These are phyloP conservation scores for Gymnoscopelus braueri DNA, from an alignment of 2,797 vertebrate species.

Conservation along the genomic window DNA sequence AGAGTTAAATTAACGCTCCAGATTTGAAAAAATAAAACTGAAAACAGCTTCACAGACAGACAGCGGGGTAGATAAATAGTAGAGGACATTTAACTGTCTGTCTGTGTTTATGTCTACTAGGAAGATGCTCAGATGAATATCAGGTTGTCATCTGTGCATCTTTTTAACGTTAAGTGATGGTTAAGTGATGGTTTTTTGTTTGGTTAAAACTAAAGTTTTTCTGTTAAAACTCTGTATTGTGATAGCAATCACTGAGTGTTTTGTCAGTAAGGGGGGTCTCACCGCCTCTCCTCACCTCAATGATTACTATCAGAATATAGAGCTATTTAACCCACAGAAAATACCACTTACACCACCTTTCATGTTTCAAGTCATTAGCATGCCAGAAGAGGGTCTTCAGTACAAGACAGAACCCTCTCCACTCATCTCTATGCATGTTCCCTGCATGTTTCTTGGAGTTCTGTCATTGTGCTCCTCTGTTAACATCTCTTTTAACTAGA, in stretches of 20 bases:
- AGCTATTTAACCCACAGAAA: too few relatives aligned
- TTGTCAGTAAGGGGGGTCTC: too few relatives aligned
- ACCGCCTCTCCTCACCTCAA: too few relatives aligned
- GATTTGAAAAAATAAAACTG: conserved; percentile 27
- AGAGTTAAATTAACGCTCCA: background rate
- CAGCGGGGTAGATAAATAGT: conserved; percentile 54
- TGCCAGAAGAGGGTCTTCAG: conserved; percentile 41
- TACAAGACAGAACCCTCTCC: conserved; percentile 25
- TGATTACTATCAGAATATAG: too few relatives aligned
- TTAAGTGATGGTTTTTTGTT: too few relatives aligned
- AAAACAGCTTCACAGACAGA: conserved; percentile 67
- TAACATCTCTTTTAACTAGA: conserved; percentile 4
- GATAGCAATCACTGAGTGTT: too few relatives aligned
- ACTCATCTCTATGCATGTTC: conserved; percentile 36
- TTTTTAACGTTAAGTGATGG: background rate
- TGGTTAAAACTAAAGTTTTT: too few relatives aligned
- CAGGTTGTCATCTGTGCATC: conserved; percentile 46
- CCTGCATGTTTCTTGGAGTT: conserved; percentile 33
- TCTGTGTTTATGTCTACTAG: conserved; percentile 62
- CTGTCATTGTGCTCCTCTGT: conserved; percentile 21
- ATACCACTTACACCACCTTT: too few relatives aligned
- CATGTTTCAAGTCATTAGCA: conserved; percentile 34
- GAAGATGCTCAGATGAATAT: conserved; percentile 53
- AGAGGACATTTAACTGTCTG: conserved; percentile 49
- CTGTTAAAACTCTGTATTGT: too few relatives aligned